phyloP scores from a whole-genome alignment of 2,113 vertebrate genomes.

The Syrrhaptes paradoxus region DNA sequence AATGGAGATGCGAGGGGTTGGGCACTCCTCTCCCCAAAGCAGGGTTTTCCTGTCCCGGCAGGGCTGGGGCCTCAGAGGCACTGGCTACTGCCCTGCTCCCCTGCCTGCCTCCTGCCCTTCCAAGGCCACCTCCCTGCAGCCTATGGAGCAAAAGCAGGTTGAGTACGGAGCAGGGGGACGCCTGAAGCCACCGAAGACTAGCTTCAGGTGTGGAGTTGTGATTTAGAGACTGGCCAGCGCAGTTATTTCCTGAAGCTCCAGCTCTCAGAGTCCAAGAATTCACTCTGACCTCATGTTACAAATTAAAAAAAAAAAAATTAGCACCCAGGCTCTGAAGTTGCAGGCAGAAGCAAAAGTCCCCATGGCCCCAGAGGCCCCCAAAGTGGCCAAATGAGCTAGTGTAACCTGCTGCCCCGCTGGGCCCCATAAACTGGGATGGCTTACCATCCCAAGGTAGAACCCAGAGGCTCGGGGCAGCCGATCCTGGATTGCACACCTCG shows the following conservation, averaged over 20 bases:
- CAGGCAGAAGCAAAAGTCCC: not conserved
- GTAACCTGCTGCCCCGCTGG: not conserved
- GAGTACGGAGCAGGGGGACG: not conserved
- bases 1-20: not conserved
- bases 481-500: not conserved
- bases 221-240: not conserved
- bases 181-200: not conserved
- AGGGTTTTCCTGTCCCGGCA: not conserved
- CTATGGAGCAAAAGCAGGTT: not conserved
- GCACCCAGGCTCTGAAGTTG: not conserved
- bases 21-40: not conserved
- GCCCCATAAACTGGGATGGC: not conserved
- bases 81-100: not conserved
- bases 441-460: not conserved
- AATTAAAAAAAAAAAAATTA: not conserved
- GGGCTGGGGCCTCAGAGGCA: not conserved
- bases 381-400: fast-evolving
- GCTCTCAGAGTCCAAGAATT: not conserved
- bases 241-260: not conserved
- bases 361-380: fast-evolving
- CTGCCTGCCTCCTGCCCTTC: not conserved
- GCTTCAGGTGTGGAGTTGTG: not conserved
- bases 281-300: not conserved
- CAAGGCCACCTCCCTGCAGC: not conserved
- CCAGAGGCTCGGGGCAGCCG: fast-evolving